These are phyloP conservation scores for Argyresthia goedartella DNA, from an alignment of 2,888 invertebrate species.

Conservation along the genomic window DNA sequence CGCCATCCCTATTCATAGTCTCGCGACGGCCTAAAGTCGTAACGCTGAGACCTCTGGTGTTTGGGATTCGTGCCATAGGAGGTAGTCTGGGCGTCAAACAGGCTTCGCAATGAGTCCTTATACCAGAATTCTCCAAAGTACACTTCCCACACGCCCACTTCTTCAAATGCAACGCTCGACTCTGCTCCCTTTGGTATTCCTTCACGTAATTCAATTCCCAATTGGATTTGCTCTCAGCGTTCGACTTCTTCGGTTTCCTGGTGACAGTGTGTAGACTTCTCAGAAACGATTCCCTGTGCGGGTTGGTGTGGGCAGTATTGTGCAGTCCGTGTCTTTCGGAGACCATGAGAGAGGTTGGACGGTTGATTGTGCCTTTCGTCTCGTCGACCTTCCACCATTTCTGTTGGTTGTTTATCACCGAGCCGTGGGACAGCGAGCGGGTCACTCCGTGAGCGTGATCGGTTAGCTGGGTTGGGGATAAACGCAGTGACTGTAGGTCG, in stretches of 20 bases:
- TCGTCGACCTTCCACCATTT: constrained; percentile 67
- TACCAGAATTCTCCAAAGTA: constrained; percentile 79
- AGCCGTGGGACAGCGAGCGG: constrained; percentile 75
- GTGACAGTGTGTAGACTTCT: constrained; percentile 59
- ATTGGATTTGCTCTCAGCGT: constrained; percentile 52
- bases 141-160: constrained; percentile 82
- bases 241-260: constrained; percentile 54
- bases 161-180: constrained; percentile 49
- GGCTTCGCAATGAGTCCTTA: constrained; percentile 78
- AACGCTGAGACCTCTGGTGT: constrained; percentile 53
- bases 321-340: constrained; percentile 56
- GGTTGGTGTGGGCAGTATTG: constrained; percentile 30
- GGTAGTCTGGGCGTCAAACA: constrained; percentile 77
- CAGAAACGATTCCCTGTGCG: constrained; percentile 47
- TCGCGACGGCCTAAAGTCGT: constrained; percentile 59
- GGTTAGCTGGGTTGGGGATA: constrained; percentile 50
- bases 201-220: constrained; percentile 63
- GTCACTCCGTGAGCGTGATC: constrained; percentile 64
- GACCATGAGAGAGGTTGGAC: constrained; percentile 73
- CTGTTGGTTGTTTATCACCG: constrained; percentile 67
- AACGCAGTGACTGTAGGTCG: constrained; percentile 45
- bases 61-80: constrained; percentile 44
- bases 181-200: constrained; percentile 57
- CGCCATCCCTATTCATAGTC: constrained; percentile 44
- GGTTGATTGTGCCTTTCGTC: constrained; percentile 49